Conservation (phyloP, 2,113 vertebrate genomes). For the Strix uralensis region DNA sequence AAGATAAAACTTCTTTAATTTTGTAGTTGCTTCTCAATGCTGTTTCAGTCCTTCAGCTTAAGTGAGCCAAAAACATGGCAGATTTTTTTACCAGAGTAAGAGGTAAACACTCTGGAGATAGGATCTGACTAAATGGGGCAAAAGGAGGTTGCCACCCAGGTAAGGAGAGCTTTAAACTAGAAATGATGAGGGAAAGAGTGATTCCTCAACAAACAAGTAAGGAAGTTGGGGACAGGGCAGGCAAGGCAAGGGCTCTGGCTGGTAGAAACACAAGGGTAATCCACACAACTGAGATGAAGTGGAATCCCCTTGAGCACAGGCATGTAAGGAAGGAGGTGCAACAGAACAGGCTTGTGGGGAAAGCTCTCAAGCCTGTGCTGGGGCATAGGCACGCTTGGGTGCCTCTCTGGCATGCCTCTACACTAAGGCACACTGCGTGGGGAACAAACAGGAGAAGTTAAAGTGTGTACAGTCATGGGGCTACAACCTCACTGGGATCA, state of each 20-base stretch:
- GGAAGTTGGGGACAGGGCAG: not conserved
- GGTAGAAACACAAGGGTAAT: not conserved
- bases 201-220: not conserved
- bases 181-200: fast-evolving
- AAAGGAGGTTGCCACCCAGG: not conserved
- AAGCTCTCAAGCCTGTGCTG: not conserved
- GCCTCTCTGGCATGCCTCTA: not conserved
- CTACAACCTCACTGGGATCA: not conserved
- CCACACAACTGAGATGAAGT: not conserved
- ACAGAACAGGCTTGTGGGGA: not conserved
- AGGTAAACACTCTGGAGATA: not conserved
- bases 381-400: fast-evolving
- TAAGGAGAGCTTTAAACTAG: not conserved
- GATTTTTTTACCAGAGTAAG: not conserved
- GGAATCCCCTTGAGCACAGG: not conserved
- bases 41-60: not conserved
- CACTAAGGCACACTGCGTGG: fast-evolving
- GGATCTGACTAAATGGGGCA: not conserved
- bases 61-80: not conserved
- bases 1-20: not conserved
- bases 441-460: not conserved
- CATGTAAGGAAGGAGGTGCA: not conserved
- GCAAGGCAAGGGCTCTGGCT: not conserved
- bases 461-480: not conserved
- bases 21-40: not conserved